Conservation (phyloP, 2,113 vertebrate genomes). For the Bubo scandiacus region DNA sequence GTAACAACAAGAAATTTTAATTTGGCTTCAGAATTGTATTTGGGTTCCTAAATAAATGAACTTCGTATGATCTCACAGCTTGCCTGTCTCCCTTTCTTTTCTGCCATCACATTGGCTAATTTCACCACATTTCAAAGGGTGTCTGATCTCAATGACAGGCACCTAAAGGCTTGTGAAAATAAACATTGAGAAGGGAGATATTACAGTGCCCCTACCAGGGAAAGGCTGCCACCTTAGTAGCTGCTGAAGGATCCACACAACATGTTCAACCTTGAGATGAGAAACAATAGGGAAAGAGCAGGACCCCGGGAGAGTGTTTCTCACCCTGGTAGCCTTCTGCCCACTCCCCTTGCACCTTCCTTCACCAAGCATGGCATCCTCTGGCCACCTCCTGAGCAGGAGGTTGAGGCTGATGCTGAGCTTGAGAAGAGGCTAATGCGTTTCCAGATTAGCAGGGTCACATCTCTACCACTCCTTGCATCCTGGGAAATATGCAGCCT, state of each 20-base stretch:
- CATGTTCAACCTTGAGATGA: background rate
- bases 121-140: background rate
- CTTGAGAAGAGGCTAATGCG: background rate
- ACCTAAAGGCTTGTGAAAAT: background rate
- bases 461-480: background rate
- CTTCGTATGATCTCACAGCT: slow-evolving; percentile 60
- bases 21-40: slow-evolving; percentile 56
- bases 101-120: slow-evolving; percentile 32
- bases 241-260: background rate
- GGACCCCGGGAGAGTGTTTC: background rate
- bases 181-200: background rate
- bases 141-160: background rate
- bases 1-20: slow-evolving; percentile 38
- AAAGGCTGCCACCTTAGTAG: background rate
- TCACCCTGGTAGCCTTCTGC: background rate
- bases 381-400: background rate
- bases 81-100: slow-evolving; percentile 46
- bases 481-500: background rate
- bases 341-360: background rate
- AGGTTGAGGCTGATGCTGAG: background rate
- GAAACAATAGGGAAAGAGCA: background rate
- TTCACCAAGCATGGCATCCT: background rate
- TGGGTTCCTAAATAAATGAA: slow-evolving; percentile 58
- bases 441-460: background rate
- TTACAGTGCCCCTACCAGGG: background rate